Evolutionary conservation across 2,888 invertebrate genomes (phyloP).

Genomic region (Hemicrepidius hirtus): DNA sequence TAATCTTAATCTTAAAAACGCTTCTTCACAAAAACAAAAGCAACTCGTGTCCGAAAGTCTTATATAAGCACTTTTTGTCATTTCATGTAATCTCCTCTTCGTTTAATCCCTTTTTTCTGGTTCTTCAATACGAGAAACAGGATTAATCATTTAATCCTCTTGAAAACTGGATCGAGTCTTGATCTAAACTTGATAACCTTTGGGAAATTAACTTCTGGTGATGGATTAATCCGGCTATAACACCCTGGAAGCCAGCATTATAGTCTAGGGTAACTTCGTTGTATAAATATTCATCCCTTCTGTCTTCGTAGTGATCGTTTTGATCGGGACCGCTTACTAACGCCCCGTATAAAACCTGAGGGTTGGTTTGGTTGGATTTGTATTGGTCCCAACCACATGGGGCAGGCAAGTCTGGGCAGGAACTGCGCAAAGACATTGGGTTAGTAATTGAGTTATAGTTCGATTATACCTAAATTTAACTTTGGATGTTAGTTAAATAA

Average conservation of each 20-base stretch:
- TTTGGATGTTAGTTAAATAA: too few relatives aligned
- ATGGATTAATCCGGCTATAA: conserved; percentile 73
- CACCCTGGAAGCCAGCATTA: conserved; percentile 76
- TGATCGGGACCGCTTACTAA: conserved; percentile 76
- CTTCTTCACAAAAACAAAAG: background rate
- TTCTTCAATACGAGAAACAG: conserved; percentile 6
- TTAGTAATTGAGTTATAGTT: too few relatives aligned
- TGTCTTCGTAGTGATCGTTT: conserved; percentile 74
- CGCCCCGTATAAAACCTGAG: conserved; percentile 75
- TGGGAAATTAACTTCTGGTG: conserved; percentile 22
- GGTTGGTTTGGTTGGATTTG: conserved; percentile 71
- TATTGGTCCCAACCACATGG: conserved; percentile 73
- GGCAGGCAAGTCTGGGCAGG: conserved; percentile 73
- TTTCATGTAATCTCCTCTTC: too few relatives aligned
- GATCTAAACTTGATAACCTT: too few relatives aligned
- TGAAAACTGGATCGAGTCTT: too few relatives aligned
- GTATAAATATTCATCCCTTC: conserved; percentile 74
- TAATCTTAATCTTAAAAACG: background rate
- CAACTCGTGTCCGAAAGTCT: too few relatives aligned
- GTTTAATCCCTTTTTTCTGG: background rate
- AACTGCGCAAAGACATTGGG: conserved; percentile 65
- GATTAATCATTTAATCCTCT: background rate
- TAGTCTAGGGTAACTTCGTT: conserved; percentile 76
- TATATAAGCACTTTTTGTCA: too few relatives aligned
- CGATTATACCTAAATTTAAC: background rate